Evolutionary conservation across 1,140 invertebrate genomes (phyloP).

Genomic region (Eurosta solidaginis): DNA sequence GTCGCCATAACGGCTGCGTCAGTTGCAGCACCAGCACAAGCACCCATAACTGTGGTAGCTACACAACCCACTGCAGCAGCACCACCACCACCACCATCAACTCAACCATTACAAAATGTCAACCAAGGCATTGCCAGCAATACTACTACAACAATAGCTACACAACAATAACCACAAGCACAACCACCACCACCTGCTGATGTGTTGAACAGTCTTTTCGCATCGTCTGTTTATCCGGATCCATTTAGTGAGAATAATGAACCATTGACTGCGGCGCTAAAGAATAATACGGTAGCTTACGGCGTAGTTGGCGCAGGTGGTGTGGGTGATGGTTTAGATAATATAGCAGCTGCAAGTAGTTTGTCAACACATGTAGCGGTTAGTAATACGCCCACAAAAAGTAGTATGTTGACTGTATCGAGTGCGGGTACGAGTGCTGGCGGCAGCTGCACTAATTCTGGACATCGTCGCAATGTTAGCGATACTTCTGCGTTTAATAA

Average conservation of each 20-base stretch:
- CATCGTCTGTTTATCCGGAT: conserved; percentile 65
- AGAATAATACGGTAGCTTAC: neutral
- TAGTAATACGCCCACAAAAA: neutral
- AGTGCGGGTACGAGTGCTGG: conserved; percentile 31
- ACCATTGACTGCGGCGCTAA: conserved; percentile 20
- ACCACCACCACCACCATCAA: neutral
- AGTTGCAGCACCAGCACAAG: conserved; percentile 27
- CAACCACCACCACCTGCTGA: conserved; percentile 26
- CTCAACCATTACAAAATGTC: neutral
- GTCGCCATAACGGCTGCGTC: conserved; percentile 45
- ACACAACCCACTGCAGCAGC: conserved; percentile 42
- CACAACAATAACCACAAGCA: conserved; percentile 19
- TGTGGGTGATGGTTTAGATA: neutral
- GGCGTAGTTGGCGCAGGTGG: neutral
- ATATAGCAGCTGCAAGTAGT: neutral
- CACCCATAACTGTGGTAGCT: neutral
- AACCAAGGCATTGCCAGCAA: conserved; percentile 10
- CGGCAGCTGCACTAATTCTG: conserved; percentile 37
- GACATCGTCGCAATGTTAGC: conserved; percentile 81
- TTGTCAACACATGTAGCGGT: neutral
- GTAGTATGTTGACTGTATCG: neutral
- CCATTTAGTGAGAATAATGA: conserved; percentile 67
- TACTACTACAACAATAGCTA: conserved; percentile 42
- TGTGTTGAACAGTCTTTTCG: conserved; percentile 58
- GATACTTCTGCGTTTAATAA: conserved; percentile 87